Evolutionary conservation across 2,888 invertebrate genomes (phyloP).

Genomic region (Didymodactylos carnosus): DNA sequence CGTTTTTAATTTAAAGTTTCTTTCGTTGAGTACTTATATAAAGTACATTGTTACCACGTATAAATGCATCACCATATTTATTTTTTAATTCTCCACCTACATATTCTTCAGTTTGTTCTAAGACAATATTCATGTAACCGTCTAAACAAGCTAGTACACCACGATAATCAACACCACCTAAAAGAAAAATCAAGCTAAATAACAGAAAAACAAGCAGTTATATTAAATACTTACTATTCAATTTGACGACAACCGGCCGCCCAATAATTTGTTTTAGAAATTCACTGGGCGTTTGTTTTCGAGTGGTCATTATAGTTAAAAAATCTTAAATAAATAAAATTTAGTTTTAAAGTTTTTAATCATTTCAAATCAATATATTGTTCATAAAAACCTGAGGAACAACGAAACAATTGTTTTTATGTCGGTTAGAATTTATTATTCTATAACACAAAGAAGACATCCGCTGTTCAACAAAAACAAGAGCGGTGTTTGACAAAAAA

Average conservation of each 20-base stretch:
- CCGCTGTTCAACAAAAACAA: too few species aligned
- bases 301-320: conserved; percentile 20
- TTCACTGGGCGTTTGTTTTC: conserved; percentile 87
- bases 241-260: conserved; percentile 89
- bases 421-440: too few species aligned
- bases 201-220: conserved; percentile 14
- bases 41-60: conserved; percentile 81
- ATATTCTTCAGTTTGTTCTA: conserved; percentile 98
- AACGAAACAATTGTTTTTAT: too few species aligned
- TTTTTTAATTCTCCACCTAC: conserved; percentile 93
- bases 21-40: background rate
- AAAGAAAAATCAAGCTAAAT: background rate
- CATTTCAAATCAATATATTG: too few species aligned
- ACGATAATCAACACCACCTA: conserved; percentile 34
- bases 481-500: too few species aligned
- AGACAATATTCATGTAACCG: conserved; percentile 97
- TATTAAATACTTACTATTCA: conserved; percentile 57
- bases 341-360: conserved; percentile 92
- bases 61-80: conserved; percentile 97
- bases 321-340: conserved; percentile 61
- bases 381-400: too few species aligned
- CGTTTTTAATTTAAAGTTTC: background rate
- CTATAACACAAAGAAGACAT: too few species aligned
- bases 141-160: conserved; percentile 90
- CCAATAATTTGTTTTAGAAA: conserved; percentile 95